phyloP scores from a whole-genome alignment of 2,113 vertebrate species.

The Xenopus tropicalis region UCB_Xtro_10.0 CM004446.2:92837001-92837500 shows the following conservation, averaged over 20 bases:
- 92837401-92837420: slow-evolving; percentile 38
- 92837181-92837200: neutral
- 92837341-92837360: neutral
- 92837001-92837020: too few relatives aligned
- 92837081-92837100: neutral
- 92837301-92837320: neutral
- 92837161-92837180: slow-evolving; percentile 9
- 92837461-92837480: neutral
- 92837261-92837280: slow-evolving; percentile 1
- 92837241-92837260: neutral
- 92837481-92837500: slow-evolving; percentile 3
- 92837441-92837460: neutral
- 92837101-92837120: neutral
- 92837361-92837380: slow-evolving; percentile 18
- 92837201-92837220: neutral
- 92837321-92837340: neutral
- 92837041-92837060: too few relatives aligned
- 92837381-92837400: slow-evolving; percentile 31
- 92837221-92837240: slow-evolving; percentile 2
- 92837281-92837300: neutral
- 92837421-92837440: slow-evolving; percentile 7
- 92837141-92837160: slow-evolving; percentile 10
- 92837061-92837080: neutral
- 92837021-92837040: too few relatives aligned
- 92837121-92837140: slow-evolving; percentile 10